Evolutionary conservation across 2,797 vertebrate genomes (phyloP), one percentile per base, ranked within the genome.

Genomic region (Oceanodroma leucorhoa): DNA sequence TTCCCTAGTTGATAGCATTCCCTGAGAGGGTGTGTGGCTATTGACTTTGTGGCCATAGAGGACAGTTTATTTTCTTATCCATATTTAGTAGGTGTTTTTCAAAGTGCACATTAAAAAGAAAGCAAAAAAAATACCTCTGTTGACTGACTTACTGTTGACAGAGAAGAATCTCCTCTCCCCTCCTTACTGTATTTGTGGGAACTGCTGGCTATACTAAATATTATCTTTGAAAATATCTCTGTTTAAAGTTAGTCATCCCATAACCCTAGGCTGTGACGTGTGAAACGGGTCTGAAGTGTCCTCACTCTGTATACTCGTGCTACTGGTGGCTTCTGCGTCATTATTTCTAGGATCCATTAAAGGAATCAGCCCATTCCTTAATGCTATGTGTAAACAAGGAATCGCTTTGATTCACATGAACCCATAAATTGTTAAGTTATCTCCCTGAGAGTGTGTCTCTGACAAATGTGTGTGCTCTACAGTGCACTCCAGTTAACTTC

Each of bases 221-320:
- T 46, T 93, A 27, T 87, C 67, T 92, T 80, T 71, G 81, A 77
- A 94, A 95, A 83, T 64, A 85, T 94, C 77, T 81, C 57, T 83
- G 14, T 92, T 90, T 89, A 82, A 89, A 90, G 64, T 79, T 84
- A 53, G 58, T 80, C 67, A 27, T 87, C 30, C 43, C 10, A 11
- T 87, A 95, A 78, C 61, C 45, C 27, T 51, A n/a, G 72, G 38
- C 65, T 91, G 61, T 20, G 45, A 23, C 36, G 11, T 58, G 22
- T 76, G 77, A 73, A 78, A 58, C 0, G 6, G 22, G 29, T 69
- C 29, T 71, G 70, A 91, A 90, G 36, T 20, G 23, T 66, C 57
- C 46, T 72, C 2, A 0, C n/a, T 83, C 27, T 4, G 1, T 75
- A 14, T 50, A 13, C 9, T 83, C 1, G 0, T 67, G 46, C 75